Conservation (phyloP, 2,113 vertebrate genomes). For the Amia ocellicauda region DNA sequence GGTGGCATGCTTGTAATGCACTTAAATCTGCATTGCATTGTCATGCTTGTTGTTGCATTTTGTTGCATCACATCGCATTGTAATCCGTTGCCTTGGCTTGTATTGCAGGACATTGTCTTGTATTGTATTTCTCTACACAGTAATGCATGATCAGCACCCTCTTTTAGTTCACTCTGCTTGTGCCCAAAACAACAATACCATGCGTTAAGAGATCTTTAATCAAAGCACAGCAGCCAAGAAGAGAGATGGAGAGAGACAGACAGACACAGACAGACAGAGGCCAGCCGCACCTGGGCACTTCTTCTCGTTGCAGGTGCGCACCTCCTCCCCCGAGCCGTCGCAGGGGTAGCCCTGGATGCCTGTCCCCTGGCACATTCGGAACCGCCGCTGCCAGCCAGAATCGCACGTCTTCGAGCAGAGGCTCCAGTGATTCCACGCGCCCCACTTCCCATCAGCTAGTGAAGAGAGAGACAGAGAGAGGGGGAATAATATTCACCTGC, state of each 20-base stretch:
- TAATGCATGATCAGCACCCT: no score
- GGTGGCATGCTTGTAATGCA: no score
- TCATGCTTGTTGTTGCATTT: no score
- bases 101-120: no score
- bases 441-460: constrained; percentile 87
- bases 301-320: constrained; percentile 93
- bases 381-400: constrained; percentile 91
- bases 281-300: constrained; percentile 85
- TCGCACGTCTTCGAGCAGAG: constrained; percentile 96
- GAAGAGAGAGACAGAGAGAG: constrained; percentile 20
- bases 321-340: constrained; percentile 90
- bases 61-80: no score
- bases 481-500: neutral
- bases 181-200: no score
- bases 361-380: constrained; percentile 89
- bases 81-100: no score
- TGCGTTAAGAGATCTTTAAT: no score
- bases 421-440: constrained; percentile 93
- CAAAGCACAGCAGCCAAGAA: no score
- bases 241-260: neutral
- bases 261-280: neutral
- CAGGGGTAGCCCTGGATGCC: constrained; percentile 85
- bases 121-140: no score
- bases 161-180: no score
- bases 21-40: no score